A percentile compares a stretch with the other conserved stretches of the same genome.
Evolutionary conservation across 2,797 vertebrate species (phyloP).

Genomic region (Nannoperca obscura): DNA sequence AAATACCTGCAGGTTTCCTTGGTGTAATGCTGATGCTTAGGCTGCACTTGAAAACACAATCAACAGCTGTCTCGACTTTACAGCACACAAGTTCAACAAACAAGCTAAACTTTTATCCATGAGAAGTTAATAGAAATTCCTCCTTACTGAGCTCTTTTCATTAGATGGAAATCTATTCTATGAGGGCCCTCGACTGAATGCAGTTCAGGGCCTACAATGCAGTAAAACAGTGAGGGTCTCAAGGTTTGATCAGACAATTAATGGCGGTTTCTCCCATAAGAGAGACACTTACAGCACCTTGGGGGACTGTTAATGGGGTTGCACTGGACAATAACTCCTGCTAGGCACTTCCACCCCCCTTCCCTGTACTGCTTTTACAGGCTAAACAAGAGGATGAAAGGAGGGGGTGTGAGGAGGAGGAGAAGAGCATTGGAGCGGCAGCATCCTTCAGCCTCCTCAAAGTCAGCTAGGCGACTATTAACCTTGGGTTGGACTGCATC

Average conservation of each 20-base stretch:
- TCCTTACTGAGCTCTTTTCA: conserved; percentile 66
- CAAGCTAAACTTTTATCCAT: conserved; percentile 70
- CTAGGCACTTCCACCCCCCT: conserved; percentile 69
- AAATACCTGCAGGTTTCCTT: neutral
- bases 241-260: conserved; percentile 81
- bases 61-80: conserved; percentile 32
- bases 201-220: conserved; percentile 75
- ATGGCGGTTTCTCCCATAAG: conserved; percentile 74
- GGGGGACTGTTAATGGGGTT: conserved; percentile 77
- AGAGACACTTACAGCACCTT: conserved; percentile 79
- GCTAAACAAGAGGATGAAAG: conserved; percentile 73
- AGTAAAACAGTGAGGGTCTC: conserved; percentile 79
- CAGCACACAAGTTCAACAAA: conserved; percentile 50
- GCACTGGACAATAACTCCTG: conserved; percentile 81
- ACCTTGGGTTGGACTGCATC: conserved; percentile 86
- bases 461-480: conserved; percentile 85
- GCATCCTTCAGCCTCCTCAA: conserved; percentile 82
- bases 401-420: conserved; percentile 54
- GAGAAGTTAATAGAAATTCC: conserved; percentile 60
- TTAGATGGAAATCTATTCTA: conserved; percentile 77
- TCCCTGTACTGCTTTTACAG: conserved; percentile 75
- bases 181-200: conserved; percentile 64
- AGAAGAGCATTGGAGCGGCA: conserved; percentile 52
- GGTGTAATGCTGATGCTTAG: conserved; percentile 14
- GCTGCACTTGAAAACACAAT: conserved; percentile 38